phyloP scores from a whole-genome alignment of 2,888 invertebrate genomes.

The Chrysolina americana region DNA sequence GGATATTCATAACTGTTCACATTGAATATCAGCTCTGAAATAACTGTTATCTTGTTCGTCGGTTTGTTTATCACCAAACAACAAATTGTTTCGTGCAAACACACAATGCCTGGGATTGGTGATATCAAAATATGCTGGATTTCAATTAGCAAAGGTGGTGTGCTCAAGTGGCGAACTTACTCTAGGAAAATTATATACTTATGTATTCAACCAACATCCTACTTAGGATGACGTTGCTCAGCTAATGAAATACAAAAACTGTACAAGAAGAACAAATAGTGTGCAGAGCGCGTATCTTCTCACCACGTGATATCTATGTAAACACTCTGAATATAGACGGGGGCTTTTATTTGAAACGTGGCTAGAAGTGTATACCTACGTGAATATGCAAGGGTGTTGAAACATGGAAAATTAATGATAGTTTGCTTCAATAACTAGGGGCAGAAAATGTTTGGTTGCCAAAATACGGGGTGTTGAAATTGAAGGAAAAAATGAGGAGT shows the following conservation, averaged over 20 bases:
- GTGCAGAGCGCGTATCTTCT: constrained; percentile 30
- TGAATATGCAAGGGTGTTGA: too few species aligned
- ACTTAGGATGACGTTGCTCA: not conserved
- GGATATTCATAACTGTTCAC: too few species aligned
- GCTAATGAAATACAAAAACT: constrained; percentile 16
- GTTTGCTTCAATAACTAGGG: too few species aligned
- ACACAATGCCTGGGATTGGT: not conserved
- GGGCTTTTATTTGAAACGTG: constrained; percentile 47
- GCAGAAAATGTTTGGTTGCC: too few species aligned
- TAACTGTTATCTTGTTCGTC: not conserved
- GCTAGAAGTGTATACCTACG: too few species aligned
- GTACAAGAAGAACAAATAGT: constrained; percentile 4
- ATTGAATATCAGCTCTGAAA: too few species aligned
- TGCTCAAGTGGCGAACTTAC: not conserved
- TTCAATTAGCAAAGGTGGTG: not conserved
- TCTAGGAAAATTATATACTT: not conserved
- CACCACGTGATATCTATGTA: constrained; percentile 45
- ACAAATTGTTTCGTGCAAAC: not conserved
- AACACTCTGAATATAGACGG: constrained; percentile 45
- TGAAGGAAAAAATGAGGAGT: too few species aligned
- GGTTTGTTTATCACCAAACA: not conserved
- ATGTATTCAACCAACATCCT: not conserved
- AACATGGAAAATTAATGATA: too few species aligned
- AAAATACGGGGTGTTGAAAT: too few species aligned
- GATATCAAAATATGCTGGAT: not conserved